These are phyloP conservation scores for Tapirus terrestris DNA, from an alignment of 2,113 vertebrate genomes.

Conservation along the genomic window DNA sequence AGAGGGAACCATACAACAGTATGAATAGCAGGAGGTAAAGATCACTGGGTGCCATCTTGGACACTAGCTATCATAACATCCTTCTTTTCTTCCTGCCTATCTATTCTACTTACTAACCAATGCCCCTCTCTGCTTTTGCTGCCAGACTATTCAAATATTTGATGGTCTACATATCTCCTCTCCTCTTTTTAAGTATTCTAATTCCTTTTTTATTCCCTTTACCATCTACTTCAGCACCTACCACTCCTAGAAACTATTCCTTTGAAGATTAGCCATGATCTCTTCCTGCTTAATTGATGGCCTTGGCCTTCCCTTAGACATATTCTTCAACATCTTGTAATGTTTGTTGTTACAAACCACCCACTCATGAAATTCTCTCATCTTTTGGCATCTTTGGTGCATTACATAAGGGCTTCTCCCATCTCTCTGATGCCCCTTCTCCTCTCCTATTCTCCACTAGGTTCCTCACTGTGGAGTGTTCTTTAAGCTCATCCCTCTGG, in stretches of 20 bases:
- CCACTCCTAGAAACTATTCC: neutral
- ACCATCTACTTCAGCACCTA: neutral
- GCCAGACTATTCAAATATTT: neutral
- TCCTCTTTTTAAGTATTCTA: neutral
- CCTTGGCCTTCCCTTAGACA: neutral
- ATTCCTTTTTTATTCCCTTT: neutral
- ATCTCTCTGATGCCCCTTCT: neutral
- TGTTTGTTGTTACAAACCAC: neutral
- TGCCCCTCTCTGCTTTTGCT: neutral
- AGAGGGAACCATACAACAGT: neutral
- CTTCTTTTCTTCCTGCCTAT: neutral
- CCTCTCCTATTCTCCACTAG: neutral
- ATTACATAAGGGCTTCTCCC: neutral
- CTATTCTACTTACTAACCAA: neutral
- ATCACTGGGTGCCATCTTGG: neutral
- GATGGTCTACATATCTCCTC: neutral
- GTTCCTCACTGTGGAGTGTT: neutral
- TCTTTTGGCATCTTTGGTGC: neutral
- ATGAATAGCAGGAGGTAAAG: neutral
- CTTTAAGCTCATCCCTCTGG: neutral
- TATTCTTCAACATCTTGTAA: neutral
- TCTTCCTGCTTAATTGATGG: neutral
- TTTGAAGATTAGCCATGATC: neutral
- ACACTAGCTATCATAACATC: neutral
- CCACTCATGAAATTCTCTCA: neutral